Base-by-base conservation (phyloP, 2,888 invertebrate species). In the Lasioglossum oenotherae region DNA sequence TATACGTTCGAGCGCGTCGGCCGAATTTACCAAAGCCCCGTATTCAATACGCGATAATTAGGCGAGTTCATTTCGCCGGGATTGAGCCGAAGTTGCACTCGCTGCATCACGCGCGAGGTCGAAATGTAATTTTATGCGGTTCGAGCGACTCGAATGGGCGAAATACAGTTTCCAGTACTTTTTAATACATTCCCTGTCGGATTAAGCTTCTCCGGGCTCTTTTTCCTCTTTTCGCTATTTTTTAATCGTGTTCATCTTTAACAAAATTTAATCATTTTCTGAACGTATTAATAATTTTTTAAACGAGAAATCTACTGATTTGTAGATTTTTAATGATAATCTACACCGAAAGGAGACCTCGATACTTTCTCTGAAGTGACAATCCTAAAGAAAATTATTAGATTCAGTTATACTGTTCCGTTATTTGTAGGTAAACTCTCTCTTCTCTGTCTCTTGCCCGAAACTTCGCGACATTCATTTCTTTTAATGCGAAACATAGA, bases 31-130 rank as follows among this genome's bases (percentile, higher is more conserved):
- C 8, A 41, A n/a, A 2, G 31, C 60, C 72, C 16, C 74, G 35
- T 79, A 78, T 82, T 86, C 86, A 78, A 86, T 86, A 74, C 79
- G 69, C 74, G 86, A 77, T 71, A 77, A 78, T 86, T 82, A 82
- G 77, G 19, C 74, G 49, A 44, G 79, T 67, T 77, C 74, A 78
- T 86, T 86, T 85, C 57, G 23, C 41, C 14, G 38, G 38, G 71
- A 41, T 41, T 41, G n/a, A 23, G n/a, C 12, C 12, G 71, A 71
- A 71, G n/a, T 71, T 71, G 71, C 71, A 14, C 4, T 0, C 41
- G 38, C 38, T 0, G 41, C n/a, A n/a, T 41, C 23, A 35, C 8
- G 67, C 35, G 23, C 3, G 31, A 3, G 31, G 14, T 23, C 35
- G 19, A 67, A 67, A 67, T 67, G 67, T 35, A 67, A 67, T 67